Evolutionary conservation across 2,797 vertebrate genomes (phyloP).

Genomic region (Acanthis flammea): DNA sequence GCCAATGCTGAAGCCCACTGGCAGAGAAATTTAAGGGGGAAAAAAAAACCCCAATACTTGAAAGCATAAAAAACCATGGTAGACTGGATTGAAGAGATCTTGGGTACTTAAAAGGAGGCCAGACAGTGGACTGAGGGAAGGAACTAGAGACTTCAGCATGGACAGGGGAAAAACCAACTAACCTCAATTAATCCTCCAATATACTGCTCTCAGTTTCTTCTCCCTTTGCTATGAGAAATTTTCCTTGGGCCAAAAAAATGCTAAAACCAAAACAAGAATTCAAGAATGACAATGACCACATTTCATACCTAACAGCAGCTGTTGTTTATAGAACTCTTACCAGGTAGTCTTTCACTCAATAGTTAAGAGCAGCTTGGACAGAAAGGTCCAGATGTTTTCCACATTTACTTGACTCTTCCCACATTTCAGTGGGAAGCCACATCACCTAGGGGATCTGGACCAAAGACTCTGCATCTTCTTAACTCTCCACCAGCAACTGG

Average conservation of each 20-base stretch:
- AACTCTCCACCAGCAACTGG: not conserved
- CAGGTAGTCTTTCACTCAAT: not conserved
- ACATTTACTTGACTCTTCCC: not conserved
- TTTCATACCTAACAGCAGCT: not conserved
- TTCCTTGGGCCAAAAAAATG: not conserved
- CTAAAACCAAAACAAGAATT: not conserved
- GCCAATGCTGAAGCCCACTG: not conserved
- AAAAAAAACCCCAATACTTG: rapidly evolving
- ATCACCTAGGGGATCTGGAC: not conserved
- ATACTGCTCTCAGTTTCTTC: rapidly evolving
- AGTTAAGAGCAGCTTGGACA: not conserved
- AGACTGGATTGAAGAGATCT: not conserved
- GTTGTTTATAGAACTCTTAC: not conserved
- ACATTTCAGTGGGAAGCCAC: not conserved
- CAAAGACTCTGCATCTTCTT: not conserved
- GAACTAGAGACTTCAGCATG: not conserved
- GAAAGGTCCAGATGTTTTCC: not conserved
- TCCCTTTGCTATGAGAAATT: not conserved
- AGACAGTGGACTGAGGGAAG: not conserved
- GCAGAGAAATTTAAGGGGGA: not conserved
- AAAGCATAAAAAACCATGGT: not conserved
- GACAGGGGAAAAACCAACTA: not conserved
- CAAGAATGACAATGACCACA: not conserved
- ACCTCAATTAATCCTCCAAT: not conserved
- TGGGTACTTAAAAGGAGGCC: not conserved